Evolutionary conservation across 2,797 vertebrate species (phyloP).

Genomic region (Coilia nasus): DNA sequence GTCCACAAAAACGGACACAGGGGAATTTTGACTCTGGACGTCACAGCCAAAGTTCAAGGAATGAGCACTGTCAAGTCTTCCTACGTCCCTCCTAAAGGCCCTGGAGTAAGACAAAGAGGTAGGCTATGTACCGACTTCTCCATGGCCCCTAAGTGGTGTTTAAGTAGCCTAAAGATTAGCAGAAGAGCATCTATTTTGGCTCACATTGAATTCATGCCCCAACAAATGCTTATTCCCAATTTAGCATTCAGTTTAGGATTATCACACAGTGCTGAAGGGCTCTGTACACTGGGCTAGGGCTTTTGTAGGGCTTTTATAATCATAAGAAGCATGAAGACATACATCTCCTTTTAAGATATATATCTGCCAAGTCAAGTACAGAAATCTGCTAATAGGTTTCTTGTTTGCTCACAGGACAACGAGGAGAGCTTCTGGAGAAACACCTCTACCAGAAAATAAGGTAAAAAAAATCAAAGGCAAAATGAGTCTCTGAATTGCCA

Average conservation of each 20-base stretch:
- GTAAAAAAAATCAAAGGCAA: conserved; percentile 59
- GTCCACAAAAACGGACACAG: conserved; percentile 60
- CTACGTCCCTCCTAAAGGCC: conserved; percentile 52
- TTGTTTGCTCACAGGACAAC: conserved; percentile 62
- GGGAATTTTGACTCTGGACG: conserved; percentile 62
- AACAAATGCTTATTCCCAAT: background rate
- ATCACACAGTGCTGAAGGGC: background rate
- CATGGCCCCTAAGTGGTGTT: background rate
- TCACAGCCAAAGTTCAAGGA: conserved; percentile 57
- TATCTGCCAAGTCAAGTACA: background rate
- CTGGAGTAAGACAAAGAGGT: conserved; percentile 66
- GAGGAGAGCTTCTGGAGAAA: conserved; percentile 70
- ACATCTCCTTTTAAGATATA: background rate
- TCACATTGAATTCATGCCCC: background rate
- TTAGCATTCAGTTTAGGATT: background rate
- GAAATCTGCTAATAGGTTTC: conserved; percentile 31
- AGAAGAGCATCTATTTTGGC: background rate
- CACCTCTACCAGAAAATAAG: conserved; percentile 65
- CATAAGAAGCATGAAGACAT: background rate
- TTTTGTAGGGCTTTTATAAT: background rate
- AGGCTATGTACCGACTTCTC: conserved; percentile 30
- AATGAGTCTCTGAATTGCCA: background rate
- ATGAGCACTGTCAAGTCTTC: conserved; percentile 57
- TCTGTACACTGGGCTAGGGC: background rate
- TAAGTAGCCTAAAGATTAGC: background rate